phyloP scores from a whole-genome alignment of 37 sponge, comb jelly and placozoan species.

The Spongia lamella region DNA sequence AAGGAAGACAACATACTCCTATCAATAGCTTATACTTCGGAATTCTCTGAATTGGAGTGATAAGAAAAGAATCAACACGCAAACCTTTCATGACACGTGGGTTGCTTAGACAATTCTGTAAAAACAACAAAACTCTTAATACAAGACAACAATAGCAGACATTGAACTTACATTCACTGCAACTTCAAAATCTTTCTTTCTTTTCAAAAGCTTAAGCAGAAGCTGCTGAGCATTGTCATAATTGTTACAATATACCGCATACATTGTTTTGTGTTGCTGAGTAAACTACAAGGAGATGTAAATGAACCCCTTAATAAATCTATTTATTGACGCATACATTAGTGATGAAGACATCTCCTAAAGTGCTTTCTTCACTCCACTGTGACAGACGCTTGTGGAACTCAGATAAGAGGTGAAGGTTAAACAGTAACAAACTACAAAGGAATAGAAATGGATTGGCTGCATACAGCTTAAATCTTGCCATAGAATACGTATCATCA shows the following conservation, averaged over 20 bases:
- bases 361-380: constrained; percentile 46
- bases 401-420: constrained; percentile 61
- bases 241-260: constrained; percentile 91
- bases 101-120: constrained; percentile 43
- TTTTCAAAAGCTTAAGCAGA: constrained; percentile 40
- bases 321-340: constrained; percentile 60
- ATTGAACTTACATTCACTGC: constrained; percentile 38
- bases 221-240: constrained; percentile 78
- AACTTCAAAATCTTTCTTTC: constrained; percentile 84
- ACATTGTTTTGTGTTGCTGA: constrained; percentile 79
- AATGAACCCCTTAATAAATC: too few species aligned
- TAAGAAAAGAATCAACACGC: constrained; percentile 74
- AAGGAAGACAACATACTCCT: constrained; percentile 39
- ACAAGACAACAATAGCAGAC: too few species aligned
- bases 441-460: neutral
- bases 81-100: constrained; percentile 60
- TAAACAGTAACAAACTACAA: constrained; percentile 66
- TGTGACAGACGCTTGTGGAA: constrained; percentile 51
- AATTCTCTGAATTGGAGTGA: constrained; percentile 92
- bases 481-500: neutral
- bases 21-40: constrained; percentile 85
- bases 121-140: neutral
- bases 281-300: constrained; percentile 70
- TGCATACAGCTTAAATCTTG: too few species aligned
- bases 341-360: constrained; percentile 78